Conservation (phyloP, 2,797 vertebrate species). For the Mormyrops attenuatus region DNA sequence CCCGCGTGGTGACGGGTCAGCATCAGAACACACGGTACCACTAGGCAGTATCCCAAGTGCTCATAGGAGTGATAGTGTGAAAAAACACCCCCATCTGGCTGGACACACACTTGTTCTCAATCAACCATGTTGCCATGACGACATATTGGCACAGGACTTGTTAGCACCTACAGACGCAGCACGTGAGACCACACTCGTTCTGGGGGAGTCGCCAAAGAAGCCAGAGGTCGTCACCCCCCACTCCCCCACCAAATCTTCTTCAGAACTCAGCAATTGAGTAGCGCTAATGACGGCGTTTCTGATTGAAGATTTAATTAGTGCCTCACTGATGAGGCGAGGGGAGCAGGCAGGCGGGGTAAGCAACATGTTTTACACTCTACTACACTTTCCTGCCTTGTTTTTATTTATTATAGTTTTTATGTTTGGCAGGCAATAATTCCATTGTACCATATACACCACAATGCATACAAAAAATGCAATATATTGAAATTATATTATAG, state of each 20-base stretch:
- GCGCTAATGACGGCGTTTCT: slow-evolving; percentile 58
- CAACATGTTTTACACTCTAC: background rate
- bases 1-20: background rate
- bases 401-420: background rate
- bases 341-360: background rate
- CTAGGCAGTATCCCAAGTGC: background rate
- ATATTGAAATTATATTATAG: background rate
- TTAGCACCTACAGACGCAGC: background rate
- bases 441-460: background rate
- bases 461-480: background rate
- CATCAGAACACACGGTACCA: background rate
- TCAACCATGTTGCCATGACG: background rate
- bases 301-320: slow-evolving; percentile 67
- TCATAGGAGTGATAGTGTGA: background rate
- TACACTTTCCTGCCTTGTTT: background rate
- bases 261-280: slow-evolving; percentile 46
- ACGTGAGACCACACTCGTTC: background rate
- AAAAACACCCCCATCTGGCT: background rate
- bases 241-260: slow-evolving; percentile 29
- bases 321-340: slow-evolving; percentile 12
- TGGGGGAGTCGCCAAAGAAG: background rate
- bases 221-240: slow-evolving; percentile 12
- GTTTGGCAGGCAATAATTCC: background rate
- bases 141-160: background rate
- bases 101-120: background rate